Evolutionary conservation across 2,113 vertebrate genomes (phyloP).

Genomic region (Danio rerio): DNA sequence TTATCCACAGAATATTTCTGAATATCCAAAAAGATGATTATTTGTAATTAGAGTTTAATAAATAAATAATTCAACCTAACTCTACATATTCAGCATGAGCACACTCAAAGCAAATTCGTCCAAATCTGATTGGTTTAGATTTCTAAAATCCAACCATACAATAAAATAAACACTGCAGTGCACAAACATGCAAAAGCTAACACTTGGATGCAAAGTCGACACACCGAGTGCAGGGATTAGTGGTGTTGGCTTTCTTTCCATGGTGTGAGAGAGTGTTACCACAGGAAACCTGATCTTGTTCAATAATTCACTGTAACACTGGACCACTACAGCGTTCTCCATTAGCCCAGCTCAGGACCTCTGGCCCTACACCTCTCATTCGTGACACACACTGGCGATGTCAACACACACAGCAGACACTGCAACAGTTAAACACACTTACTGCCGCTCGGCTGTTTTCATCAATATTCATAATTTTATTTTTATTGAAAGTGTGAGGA

Average conservation of each 20-base stretch:
- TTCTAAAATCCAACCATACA: neutral
- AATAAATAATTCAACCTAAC: too few relatives aligned
- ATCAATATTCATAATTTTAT: neutral
- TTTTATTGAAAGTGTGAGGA: neutral
- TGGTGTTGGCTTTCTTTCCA: conserved; percentile 81
- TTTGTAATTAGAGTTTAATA: too few relatives aligned
- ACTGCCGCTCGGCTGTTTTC: neutral
- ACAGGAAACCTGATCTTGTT: conserved; percentile 71
- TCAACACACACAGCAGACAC: neutral
- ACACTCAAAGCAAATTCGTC: neutral
- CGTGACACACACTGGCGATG: conserved; percentile 7
- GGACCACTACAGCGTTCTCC: conserved; percentile 68
- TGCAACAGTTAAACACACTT: neutral
- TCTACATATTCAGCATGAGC: neutral
- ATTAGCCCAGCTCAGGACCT: conserved; percentile 72
- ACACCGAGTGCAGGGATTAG: conserved; percentile 69
- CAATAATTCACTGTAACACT: conserved; percentile 74
- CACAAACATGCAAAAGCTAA: conserved; percentile 32
- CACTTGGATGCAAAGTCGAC: conserved; percentile 35
- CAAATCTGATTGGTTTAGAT: neutral
- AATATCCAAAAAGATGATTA: too few relatives aligned
- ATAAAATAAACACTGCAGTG: neutral
- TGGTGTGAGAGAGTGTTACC: conserved; percentile 64
- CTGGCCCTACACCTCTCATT: conserved; percentile 62
- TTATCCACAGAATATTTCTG: too few relatives aligned